phyloP scores from a whole-genome alignment of 2,888 invertebrate species.

The Clunio marinus region DNA sequence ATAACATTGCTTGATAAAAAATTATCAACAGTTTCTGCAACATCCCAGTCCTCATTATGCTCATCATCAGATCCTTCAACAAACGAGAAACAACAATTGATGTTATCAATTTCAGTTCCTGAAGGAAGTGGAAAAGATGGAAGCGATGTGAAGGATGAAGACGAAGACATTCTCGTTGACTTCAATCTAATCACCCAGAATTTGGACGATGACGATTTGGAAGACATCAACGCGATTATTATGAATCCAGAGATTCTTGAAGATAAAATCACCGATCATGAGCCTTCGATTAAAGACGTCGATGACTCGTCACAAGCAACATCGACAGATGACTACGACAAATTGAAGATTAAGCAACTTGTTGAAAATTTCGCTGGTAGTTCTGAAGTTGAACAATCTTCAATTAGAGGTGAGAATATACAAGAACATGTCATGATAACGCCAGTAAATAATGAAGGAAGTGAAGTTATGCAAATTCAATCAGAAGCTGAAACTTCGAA shows the following conservation, averaged over 20 bases:
- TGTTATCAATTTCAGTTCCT: constrained; percentile 34
- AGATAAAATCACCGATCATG: constrained; percentile 48
- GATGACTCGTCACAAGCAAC: constrained; percentile 40
- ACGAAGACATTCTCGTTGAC: constrained; percentile 28
- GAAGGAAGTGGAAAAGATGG: constrained; percentile 26
- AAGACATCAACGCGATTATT: constrained; percentile 43
- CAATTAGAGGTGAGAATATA: background rate
- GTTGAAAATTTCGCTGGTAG: constrained; percentile 30
- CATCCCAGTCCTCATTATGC: background rate
- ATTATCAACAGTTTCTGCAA: constrained; percentile 40
- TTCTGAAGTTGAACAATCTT: background rate
- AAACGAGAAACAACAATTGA: constrained; percentile 34
- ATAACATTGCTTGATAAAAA: constrained; percentile 65
- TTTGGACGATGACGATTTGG: constrained; percentile 27
- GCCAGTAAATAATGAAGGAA: constrained; percentile 42
- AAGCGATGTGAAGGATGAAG: constrained; percentile 23
- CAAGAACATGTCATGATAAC: constrained; percentile 1
- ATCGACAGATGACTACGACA: constrained; percentile 23
- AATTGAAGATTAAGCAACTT: constrained; percentile 38
- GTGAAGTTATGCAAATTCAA: constrained; percentile 40
- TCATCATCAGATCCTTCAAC: background rate
- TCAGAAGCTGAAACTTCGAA: constrained; percentile 11
- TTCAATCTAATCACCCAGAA: constrained; percentile 28
- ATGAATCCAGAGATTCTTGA: constrained; percentile 47
- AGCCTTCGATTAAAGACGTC: constrained; percentile 43